Conservation (phyloP, 2,888 invertebrate species). For the Salticus scenicus region DNA sequence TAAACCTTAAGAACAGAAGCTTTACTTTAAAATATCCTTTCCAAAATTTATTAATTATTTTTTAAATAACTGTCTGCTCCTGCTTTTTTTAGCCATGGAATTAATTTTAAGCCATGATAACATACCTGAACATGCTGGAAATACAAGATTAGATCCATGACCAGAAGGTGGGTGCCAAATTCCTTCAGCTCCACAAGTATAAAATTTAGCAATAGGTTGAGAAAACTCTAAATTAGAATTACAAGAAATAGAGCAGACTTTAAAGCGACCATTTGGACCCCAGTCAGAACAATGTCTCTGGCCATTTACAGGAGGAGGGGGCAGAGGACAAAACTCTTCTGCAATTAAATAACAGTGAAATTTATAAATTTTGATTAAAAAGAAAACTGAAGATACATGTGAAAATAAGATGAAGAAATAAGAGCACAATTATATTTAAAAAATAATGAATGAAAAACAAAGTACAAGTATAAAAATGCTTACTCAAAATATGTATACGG, state of each 20-base stretch:
- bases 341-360: constrained; percentile 24
- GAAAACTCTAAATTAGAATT: constrained; percentile 90
- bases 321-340: constrained; percentile 93
- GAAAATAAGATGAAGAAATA: no score
- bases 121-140: constrained; percentile 93
- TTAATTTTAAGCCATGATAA: no score
- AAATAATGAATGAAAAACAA: no score
- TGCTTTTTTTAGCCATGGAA: no score
- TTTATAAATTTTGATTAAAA: no score
- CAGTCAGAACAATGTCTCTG: constrained; percentile 93
- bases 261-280: constrained; percentile 97
- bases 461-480: no score
- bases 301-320: constrained; percentile 93
- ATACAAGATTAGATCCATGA: constrained; percentile 87
- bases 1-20: no score
- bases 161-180: constrained; percentile 92
- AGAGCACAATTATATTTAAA: no score
- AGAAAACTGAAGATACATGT: no score
- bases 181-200: constrained; percentile 98
- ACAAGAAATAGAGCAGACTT: constrained; percentile 93
- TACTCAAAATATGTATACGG: constrained; percentile 90
- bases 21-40: no score
- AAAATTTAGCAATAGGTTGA: constrained; percentile 94
- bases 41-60: no score
- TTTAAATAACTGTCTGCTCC: no score